Evolutionary conservation across 2,113 vertebrate species (phyloP).

Genomic region (Pseudolaguvia tuberculata): DNA sequence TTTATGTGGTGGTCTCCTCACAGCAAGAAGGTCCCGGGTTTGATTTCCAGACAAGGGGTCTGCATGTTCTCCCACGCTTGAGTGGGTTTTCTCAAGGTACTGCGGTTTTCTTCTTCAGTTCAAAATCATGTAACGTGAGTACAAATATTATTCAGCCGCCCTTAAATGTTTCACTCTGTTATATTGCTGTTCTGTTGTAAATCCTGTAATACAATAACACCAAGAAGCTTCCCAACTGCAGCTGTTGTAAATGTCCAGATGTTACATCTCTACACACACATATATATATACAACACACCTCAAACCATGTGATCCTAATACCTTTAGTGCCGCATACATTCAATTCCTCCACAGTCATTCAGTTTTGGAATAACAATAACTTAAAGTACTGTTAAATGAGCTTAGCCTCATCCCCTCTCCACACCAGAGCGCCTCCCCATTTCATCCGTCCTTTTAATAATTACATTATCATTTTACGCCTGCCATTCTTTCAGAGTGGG

Average conservation of each 20-base stretch:
- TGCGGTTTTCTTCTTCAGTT: too few relatives aligned
- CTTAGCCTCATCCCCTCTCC: constrained; percentile 52
- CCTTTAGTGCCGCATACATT: constrained; percentile 64
- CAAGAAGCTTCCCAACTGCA: background rate
- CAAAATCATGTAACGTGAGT: too few relatives aligned
- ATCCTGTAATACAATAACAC: background rate
- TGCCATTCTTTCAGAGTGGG: constrained; percentile 79
- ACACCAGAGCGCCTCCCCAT: constrained; percentile 90
- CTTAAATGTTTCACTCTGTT: too few relatives aligned
- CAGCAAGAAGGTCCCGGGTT: too few relatives aligned
- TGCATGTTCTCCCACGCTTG: too few relatives aligned
- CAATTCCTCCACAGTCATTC: constrained; percentile 70
- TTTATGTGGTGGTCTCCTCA: too few relatives aligned
- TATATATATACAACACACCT: too few relatives aligned
- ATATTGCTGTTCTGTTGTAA: background rate
- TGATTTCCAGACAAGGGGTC: too few relatives aligned
- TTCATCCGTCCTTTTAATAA: constrained; percentile 99
- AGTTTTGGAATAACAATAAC: constrained; percentile 74
- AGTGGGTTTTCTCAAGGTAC: too few relatives aligned
- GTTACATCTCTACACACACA: too few relatives aligned
- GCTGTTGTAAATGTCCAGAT: background rate
- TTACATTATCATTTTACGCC: constrained; percentile 99
- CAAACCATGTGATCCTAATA: constrained; percentile 60
- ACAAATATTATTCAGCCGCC: too few relatives aligned
- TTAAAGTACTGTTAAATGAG: constrained; percentile 75